Evolutionary conservation across 2,888 invertebrate species (phyloP), one percentile per base, ranked within the genome.

Genomic region (Drosophila lutescens): DNA sequence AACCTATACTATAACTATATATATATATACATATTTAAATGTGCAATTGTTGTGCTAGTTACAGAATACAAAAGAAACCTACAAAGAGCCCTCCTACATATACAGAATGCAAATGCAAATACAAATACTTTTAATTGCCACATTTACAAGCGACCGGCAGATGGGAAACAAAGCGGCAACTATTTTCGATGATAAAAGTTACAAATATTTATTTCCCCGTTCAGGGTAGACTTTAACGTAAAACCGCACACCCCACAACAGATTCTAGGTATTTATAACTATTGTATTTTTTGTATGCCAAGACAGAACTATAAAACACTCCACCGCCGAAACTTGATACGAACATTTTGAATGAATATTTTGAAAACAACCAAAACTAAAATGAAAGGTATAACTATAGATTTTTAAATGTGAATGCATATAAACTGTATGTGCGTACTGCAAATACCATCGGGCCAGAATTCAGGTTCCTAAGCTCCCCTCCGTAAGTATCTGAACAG

Each of bases 71-170:
- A 83, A 76, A 70, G 71, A 47, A 80, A 84, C 80, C 70, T 74
- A 77, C 68, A 78, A 86, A 59, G 70, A 79, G 74, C 84, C 84
- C 88, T 84, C 84, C 84, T 88, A 79, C 72, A 72, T 60, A 69
- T 71, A 71, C 58, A 81, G 32, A 67, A 74, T 38, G 68, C 43
- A 47, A 53, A 59, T 43, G 56, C 56, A 40, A 58, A 60, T 17
- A 58, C 51, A 54, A 47, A 63, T 56, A 67, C 59, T 63, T 67
- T 76, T 69, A 74, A 78, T 73, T 66, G 72, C 60, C 71, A 67
- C 70, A 65, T 79, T 79, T 82, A 78, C 88, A 79, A 82, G 78
- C 79, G 69, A 54, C 56, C 62, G 53, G 60, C 47, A 47, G 60
- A 34, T 43, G 47, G 15, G 17, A 57, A 55, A 47, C 47, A 53